Evolutionary conservation across 2,888 invertebrate species (phyloP), one percentile per base, ranked within the genome.

Genomic region (Meteorus colon): DNA sequence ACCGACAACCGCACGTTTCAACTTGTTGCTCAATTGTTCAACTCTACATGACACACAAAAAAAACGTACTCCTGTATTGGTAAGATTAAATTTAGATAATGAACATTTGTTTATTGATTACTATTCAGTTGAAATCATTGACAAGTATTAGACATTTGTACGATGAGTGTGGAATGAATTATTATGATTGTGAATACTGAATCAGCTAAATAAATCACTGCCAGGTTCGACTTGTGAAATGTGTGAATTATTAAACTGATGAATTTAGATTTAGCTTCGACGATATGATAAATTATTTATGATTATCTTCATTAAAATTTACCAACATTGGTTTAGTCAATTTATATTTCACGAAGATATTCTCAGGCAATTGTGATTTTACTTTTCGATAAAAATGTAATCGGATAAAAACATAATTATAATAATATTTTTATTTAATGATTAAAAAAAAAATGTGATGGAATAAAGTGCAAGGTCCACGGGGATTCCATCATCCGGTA

Each of bases 401-500:
- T 62, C 10, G 14, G 16, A 62, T 31, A 31, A 31, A 4, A 31
- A 62, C 16, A 62, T 29, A 3, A 29, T 24, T 29, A 60, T 27
- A 19, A n/a, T 55, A 19, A 24, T 55, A 55, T 27, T 60, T 60
- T 29, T 31, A 31, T 27, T 62, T 5, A 29, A 16, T 62, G 29
- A 48, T 24, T 75, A 71, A 65, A 78, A 76, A 77, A 78, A 73
- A 71, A 74, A 74, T 66, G 76, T 63, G 31, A 55, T 67, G 55
- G 59, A 41, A 41, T 73, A 29, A 51, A 59, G 66, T 67, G 41
- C 34, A 29, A 67, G 59, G 59, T 67, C 29, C 37, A 65, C 31
- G 19, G 48, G 55, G 65, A 65, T 55, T 68, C 68, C 74, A 72
- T 19, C 76, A 72, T 76, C 37, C 51, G 75, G 73, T 76, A 76